Evolutionary conservation across 2,113 vertebrate species (phyloP).

Genomic region (Corythaeola cristata): DNA sequence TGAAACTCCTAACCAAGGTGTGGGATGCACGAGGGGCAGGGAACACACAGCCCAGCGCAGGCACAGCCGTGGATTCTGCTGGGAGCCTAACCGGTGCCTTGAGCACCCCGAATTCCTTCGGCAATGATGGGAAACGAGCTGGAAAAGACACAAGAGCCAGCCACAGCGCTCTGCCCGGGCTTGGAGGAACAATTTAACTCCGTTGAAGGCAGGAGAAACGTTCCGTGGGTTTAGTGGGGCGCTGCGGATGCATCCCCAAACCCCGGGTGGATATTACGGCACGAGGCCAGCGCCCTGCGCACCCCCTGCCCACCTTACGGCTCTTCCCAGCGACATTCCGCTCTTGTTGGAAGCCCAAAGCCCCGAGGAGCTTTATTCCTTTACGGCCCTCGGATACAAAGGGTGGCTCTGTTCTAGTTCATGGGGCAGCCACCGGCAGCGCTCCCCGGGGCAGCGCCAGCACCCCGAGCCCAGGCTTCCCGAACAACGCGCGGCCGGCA

Average conservation of each 20-base stretch:
- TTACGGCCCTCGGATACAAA: background rate
- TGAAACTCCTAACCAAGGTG: no score
- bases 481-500: background rate
- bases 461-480: background rate
- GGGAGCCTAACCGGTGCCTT: fast-evolving
- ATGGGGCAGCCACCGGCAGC: background rate
- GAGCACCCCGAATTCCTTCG: background rate
- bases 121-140: fast-evolving
- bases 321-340: background rate
- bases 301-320: background rate
- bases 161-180: fast-evolving
- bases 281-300: no score
- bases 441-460: background rate
- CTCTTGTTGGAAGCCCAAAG: background rate
- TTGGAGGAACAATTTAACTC: background rate
- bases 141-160: background rate
- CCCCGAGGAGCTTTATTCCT: background rate
- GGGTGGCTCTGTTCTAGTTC: background rate
- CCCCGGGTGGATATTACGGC: background rate
- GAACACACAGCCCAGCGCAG: background rate
- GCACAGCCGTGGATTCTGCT: no score
- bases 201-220: background rate
- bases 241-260: background rate
- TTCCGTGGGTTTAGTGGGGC: fast-evolving
- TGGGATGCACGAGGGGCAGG: no score